These are phyloP conservation scores for Cantharis nigra DNA, from an alignment of 2,888 invertebrate species.

Conservation along the genomic window DNA sequence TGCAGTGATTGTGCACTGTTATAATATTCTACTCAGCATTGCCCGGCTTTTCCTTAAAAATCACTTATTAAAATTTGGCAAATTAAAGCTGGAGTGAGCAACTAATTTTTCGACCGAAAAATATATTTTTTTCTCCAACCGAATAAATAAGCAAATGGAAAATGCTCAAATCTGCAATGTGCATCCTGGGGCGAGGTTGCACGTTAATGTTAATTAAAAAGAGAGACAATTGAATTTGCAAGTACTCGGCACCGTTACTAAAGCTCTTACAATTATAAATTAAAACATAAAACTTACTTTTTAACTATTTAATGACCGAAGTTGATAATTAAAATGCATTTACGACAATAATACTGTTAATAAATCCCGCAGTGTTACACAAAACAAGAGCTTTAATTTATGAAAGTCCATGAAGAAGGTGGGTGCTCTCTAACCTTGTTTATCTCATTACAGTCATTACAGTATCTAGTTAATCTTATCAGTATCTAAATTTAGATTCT, in stretches of 20 bases:
- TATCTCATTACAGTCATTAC: constrained; percentile 40
- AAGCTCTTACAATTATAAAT: background rate
- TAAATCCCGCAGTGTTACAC: background rate
- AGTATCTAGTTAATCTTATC: constrained; percentile 50
- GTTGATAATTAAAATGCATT: background rate
- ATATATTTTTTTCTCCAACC: too few relatives aligned
- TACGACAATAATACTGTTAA: background rate
- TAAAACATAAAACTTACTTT: background rate
- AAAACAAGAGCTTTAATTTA: background rate
- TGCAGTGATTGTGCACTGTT: too few relatives aligned
- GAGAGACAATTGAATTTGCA: background rate
- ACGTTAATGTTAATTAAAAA: background rate
- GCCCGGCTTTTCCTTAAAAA: too few relatives aligned
- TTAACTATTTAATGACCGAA: background rate
- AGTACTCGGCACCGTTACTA: background rate
- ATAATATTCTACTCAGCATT: too few relatives aligned
- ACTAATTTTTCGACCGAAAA: too few relatives aligned
- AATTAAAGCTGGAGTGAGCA: too few relatives aligned
- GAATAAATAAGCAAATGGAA: too few relatives aligned
- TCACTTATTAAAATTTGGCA: too few relatives aligned
- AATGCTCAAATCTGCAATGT: background rate
- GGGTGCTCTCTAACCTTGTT: constrained; percentile 40
- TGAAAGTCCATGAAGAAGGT: constrained; percentile 12
- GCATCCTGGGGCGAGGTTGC: background rate
- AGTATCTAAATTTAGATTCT: constrained; percentile 44